These are phyloP conservation scores for Dinocampus coccinellae DNA, from an alignment of 2,888 invertebrate species.

Conservation along the genomic window DNA sequence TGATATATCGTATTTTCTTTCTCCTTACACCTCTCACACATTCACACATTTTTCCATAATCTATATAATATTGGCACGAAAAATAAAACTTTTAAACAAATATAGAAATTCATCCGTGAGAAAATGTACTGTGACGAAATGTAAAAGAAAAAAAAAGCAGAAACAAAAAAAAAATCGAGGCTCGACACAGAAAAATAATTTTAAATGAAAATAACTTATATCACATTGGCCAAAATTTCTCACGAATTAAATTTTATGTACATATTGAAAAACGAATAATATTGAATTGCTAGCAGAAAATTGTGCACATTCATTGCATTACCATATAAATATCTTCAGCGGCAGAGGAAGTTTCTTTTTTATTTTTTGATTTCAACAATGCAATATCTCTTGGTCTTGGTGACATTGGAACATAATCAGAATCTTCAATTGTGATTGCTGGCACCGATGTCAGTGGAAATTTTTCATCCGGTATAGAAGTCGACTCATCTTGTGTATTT, in stretches of 20 bases:
- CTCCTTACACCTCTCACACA: too few relatives aligned
- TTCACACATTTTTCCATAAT: conserved; percentile 4
- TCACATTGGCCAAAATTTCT: background rate
- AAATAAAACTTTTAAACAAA: background rate
- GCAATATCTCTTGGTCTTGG: conserved; percentile 59
- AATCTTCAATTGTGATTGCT: conserved; percentile 50
- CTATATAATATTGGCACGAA: conserved; percentile 1
- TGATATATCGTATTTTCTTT: background rate
- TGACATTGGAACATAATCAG: conserved; percentile 66
- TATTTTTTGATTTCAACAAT: conserved; percentile 47
- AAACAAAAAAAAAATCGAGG: background rate
- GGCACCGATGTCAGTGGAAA: conserved; percentile 27
- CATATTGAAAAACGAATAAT: background rate
- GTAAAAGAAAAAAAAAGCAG: too few relatives aligned
- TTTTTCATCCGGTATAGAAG: conserved; percentile 55
- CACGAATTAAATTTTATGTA: background rate
- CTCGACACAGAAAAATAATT: background rate
- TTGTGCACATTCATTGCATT: conserved; percentile 56
- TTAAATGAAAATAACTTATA: background rate
- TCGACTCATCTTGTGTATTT: conserved; percentile 53
- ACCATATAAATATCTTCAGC: conserved; percentile 62
- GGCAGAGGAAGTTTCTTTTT: conserved; percentile 41
- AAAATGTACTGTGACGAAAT: background rate
- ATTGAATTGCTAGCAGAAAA: background rate
- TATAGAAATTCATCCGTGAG: background rate